Evolutionary conservation across 2,113 vertebrate species (phyloP).

Genomic region (Tetrax tetrax): DNA sequence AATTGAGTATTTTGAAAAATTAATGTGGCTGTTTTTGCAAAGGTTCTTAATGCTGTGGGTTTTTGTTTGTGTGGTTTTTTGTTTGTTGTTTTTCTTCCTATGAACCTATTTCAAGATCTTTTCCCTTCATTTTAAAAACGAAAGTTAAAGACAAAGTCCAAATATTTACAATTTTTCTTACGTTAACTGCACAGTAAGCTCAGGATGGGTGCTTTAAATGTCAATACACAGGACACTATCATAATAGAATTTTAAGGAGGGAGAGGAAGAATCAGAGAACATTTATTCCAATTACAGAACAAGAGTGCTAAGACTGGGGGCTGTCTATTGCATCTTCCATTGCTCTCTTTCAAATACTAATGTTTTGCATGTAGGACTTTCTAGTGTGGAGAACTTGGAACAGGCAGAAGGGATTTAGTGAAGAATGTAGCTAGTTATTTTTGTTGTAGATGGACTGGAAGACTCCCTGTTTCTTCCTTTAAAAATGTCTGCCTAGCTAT

Average conservation of each 20-base stretch:
- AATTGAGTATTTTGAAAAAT: neutral
- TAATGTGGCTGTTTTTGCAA: neutral
- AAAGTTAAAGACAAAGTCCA: neutral
- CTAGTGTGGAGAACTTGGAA: neutral
- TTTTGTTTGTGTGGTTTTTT: neutral
- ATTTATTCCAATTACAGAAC: neutral
- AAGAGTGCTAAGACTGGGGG: neutral
- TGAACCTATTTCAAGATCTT: neutral
- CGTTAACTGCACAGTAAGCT: neutral
- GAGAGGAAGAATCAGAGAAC: neutral
- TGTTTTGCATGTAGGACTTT: neutral
- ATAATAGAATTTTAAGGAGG: neutral
- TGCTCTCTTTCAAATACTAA: neutral
- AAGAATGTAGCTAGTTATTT: neutral
- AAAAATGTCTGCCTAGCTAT: neutral
- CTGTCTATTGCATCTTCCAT: neutral
- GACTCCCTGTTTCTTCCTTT: neutral
- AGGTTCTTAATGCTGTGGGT: neutral
- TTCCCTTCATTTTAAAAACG: neutral
- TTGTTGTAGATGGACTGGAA: neutral
- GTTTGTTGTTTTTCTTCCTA: neutral
- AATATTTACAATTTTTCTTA: neutral
- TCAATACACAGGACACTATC: neutral
- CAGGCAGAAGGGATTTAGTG: neutral
- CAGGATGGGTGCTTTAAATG: neutral